phyloP scores from a whole-genome alignment of 2,113 vertebrate species.

The Haliaeetus leucogaster region DNA sequence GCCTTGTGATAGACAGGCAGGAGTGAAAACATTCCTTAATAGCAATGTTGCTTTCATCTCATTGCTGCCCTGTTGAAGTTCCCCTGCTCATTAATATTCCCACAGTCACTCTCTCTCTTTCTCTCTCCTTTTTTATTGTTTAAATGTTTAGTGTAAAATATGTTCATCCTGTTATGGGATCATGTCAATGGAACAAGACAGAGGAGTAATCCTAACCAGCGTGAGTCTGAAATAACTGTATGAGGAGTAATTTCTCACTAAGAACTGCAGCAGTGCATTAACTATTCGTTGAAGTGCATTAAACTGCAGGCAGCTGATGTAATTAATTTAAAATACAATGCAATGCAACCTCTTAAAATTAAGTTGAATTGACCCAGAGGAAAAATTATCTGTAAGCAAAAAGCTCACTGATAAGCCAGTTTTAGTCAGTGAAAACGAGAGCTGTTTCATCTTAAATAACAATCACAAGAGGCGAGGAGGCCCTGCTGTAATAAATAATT shows the following conservation, averaged over 20 bases:
- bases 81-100: slow-evolving; percentile 52
- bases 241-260: background rate
- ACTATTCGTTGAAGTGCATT: background rate
- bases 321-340: slow-evolving; percentile 56
- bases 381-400: slow-evolving; percentile 29
- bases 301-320: background rate
- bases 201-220: slow-evolving; percentile 8
- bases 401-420: background rate
- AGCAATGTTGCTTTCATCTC: slow-evolving; percentile 50
- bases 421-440: background rate
- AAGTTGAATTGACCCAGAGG: slow-evolving; percentile 24
- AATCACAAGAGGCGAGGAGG: background rate
- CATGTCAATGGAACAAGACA: slow-evolving; percentile 28
- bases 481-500: slow-evolving; percentile 37
- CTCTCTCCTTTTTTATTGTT: slow-evolving; percentile 29
- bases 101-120: background rate
- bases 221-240: background rate
- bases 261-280: slow-evolving; percentile 5
- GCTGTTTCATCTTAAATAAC: slow-evolving; percentile 36
- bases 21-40: slow-evolving; percentile 63
- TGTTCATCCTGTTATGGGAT: slow-evolving; percentile 43
- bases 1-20: slow-evolving; percentile 71
- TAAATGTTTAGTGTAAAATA: slow-evolving; percentile 51
- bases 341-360: slow-evolving; percentile 24
- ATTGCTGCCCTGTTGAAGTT: slow-evolving; percentile 14